Base-by-base conservation (phyloP, 2,888 invertebrate genomes). In the Antheraea yamamai region DNA sequence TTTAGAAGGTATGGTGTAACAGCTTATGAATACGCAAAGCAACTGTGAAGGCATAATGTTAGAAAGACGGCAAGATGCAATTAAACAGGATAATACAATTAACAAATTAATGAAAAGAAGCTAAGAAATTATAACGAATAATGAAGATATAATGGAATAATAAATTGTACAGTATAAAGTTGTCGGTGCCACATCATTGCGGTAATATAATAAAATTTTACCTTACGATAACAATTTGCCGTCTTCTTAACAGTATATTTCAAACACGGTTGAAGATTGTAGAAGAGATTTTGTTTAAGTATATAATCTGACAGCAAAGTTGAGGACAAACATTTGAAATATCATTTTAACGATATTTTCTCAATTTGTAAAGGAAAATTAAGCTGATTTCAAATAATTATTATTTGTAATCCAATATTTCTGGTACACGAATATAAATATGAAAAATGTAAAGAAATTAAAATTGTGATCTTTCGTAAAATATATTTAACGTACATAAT, bases 51-150 rank as follows among this genome's bases (percentile, higher is more conserved):
- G 87, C 87, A 87, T 87, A 81, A 91, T 89, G 90, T 92, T 91
- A 92, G 89, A 93, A 94, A 95, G 95, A 95, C 95, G 95, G 95
- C 95, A 95, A 94, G 93, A 93, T 94, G 95, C 94, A 91, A 92
- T 91, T 88, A 91, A 88, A 90, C 83, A 89, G 87, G 87, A 85
- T 84, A 89, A 90, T 89, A 90, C 86, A 86, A 83, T 39, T 90
- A 91, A 91, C 87, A 93, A 92, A 94, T 89, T 86, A 90, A 93
- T 91, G 89, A 87, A 88, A 88, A 86, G 86, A 91, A 91, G 89
- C 90, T 83, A 89, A 85, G 84, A 90, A 91, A 91, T 85, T 81
- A 91, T 85, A 89, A 89, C 80, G 89, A 89, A 89, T 83, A 89
- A 90, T 85, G 87, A 91, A 90, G 91, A 92, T 92, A 93, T 83